Evolutionary conservation across 2,113 vertebrate genomes (phyloP), one percentile per base, ranked within the genome.

Genomic region (Rutilus rutilus): DNA sequence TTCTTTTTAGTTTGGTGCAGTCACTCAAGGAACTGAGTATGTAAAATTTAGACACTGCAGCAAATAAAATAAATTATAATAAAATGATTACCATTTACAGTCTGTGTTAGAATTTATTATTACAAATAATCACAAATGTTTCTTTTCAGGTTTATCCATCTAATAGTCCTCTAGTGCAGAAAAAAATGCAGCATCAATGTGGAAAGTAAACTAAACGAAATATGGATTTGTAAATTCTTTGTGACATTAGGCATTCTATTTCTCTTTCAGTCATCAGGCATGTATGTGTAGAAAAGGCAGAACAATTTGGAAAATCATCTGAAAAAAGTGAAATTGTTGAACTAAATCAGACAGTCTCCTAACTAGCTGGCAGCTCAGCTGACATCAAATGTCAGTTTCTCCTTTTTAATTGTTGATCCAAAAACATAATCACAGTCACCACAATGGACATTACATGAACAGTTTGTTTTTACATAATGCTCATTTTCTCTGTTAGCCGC

Each of bases 391-490:
- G 39, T 62, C 57, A 45, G 6, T 17, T 42, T 25, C 8, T 27
- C 19, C 14, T 27, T 80, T 27, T 42, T 79, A 78, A 25, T 79
- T 79, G 54, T 79, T 74, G 42, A 23, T 74, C 23, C 23, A 74
- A 47, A 73, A 47, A 47, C 25, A 74, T 15, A 74, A 74, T 47
- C 39, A 42, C 36, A 74, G 5, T 60, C 57, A 64, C 12, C n/a
- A 45, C 57, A 17, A 5, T 80, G 23, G n/a, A 47, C 39, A 82
- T 82, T 50, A 67, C 2, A 69, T 82, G 5, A 30, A 50, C 62
- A 82, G 45, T 67, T 52, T 50, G n/a, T 25, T 52, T 14, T 82
- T 82, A 82, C 78, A 64, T 64, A 64, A 64, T 45, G n/a, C 39
- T 21, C 1, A 79, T 79, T 19, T 80, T 45, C 59, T 42, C 36